Evolutionary conservation across 2,888 invertebrate genomes (phyloP).

Genomic region (Perdita meconis): DNA sequence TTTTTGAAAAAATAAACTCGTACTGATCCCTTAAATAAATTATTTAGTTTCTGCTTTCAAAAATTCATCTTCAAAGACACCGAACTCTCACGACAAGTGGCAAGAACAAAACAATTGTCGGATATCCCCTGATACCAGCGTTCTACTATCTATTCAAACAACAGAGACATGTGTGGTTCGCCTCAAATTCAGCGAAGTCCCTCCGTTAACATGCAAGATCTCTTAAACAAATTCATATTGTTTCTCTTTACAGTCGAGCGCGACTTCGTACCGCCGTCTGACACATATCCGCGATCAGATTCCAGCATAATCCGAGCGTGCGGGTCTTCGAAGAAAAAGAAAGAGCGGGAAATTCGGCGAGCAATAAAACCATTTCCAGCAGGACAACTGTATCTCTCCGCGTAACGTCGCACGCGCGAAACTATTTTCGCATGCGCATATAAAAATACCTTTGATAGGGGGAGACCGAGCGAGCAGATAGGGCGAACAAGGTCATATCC

Average conservation of each 20-base stretch:
- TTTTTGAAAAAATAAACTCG: too few species aligned
- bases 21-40: too few species aligned
- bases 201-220: neutral
- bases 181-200: neutral
- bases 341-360: conserved; percentile 26
- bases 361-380: conserved; percentile 19
- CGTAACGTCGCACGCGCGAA: neutral
- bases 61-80: too few species aligned
- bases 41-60: too few species aligned
- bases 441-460: conserved; percentile 49
- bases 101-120: too few species aligned
- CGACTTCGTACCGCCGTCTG: neutral
- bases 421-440: conserved; percentile 39
- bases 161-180: too few species aligned
- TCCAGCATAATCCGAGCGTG: conserved; percentile 10
- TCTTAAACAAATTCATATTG: conserved; percentile 1
- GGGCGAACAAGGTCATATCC: conserved; percentile 54
- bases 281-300: conserved; percentile 26
- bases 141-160: too few species aligned
- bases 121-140: too few species aligned
- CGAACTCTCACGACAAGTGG: too few species aligned
- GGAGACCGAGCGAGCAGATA: conserved; percentile 41
- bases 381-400: conserved; percentile 36
- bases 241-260: neutral
- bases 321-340: neutral